A percentile compares a stretch with the other conserved stretches of the same genome.
Conservation (phyloP, 2,113 vertebrate genomes). For the Cavia aperea region DNA sequence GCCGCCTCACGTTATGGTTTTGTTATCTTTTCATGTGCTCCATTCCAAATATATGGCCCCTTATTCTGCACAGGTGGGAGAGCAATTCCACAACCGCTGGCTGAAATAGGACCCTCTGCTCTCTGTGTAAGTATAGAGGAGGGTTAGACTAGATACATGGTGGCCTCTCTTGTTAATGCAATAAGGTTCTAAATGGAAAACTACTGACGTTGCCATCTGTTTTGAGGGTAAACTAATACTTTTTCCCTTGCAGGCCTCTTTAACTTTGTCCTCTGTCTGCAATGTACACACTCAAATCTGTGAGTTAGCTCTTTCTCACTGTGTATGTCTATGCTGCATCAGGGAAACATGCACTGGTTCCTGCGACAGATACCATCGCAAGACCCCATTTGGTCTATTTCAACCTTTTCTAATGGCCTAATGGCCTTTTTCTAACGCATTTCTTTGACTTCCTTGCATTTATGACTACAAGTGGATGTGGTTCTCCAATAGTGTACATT, state of each 20-base stretch:
- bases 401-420: background rate
- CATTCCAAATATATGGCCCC: background rate
- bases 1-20: no score
- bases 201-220: background rate
- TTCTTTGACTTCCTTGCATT: background rate
- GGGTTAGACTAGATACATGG: background rate
- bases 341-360: background rate
- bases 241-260: background rate
- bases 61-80: background rate
- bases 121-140: background rate
- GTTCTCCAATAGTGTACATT: background rate
- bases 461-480: background rate
- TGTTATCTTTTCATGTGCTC: background rate
- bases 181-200: background rate
- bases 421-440: background rate
- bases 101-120: background rate
- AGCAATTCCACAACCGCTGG: background rate
- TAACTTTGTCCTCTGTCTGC: background rate
- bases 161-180: background rate
- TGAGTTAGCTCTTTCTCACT: background rate
- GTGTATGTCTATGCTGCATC: background rate
- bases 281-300: background rate
- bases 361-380: background rate
- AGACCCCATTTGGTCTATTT: background rate
- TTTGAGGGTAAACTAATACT: background rate